These are phyloP conservation scores for Drosophila demipolita DNA, from an alignment of 2,888 invertebrate genomes.

Conservation along the genomic window DNA sequence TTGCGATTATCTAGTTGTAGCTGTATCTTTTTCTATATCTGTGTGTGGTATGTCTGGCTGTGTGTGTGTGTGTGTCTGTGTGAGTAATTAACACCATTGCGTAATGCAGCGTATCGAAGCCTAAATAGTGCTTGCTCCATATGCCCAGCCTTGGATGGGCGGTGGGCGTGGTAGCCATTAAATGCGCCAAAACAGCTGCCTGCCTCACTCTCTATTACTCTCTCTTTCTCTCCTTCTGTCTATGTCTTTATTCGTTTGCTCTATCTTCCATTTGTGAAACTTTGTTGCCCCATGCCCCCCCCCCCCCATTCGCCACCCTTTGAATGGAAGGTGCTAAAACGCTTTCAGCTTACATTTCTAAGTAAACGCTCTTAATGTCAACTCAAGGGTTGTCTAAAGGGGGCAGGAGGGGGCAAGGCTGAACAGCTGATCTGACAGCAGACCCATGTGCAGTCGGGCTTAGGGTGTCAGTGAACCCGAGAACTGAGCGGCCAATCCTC, in stretches of 20 bases:
- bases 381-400: constrained; percentile 13
- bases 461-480: constrained; percentile 63
- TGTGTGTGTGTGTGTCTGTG: constrained; percentile 49
- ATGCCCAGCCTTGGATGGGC: constrained; percentile 57
- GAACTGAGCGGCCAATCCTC: constrained; percentile 38
- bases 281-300: constrained; percentile 40
- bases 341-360: constrained; percentile 61
- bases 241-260: background rate
- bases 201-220: constrained; percentile 27
- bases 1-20: constrained; percentile 58
- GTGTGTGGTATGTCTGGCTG: constrained; percentile 54
- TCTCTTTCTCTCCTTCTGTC: constrained; percentile 3
- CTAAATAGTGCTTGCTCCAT: constrained; percentile 82
- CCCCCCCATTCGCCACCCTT: background rate
- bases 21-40: constrained; percentile 27
- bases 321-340: constrained; percentile 57
- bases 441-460: constrained; percentile 8
- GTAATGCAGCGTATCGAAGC: constrained; percentile 84
- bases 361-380: constrained; percentile 57
- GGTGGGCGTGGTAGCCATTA: constrained; percentile 68
- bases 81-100: constrained; percentile 84
- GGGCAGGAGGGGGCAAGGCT: background rate
- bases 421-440: constrained; percentile 38
- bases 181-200: constrained; percentile 43
- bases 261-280: constrained; percentile 37